phyloP scores from a whole-genome alignment of 2,888 invertebrate genomes.

The Dione juno region DNA sequence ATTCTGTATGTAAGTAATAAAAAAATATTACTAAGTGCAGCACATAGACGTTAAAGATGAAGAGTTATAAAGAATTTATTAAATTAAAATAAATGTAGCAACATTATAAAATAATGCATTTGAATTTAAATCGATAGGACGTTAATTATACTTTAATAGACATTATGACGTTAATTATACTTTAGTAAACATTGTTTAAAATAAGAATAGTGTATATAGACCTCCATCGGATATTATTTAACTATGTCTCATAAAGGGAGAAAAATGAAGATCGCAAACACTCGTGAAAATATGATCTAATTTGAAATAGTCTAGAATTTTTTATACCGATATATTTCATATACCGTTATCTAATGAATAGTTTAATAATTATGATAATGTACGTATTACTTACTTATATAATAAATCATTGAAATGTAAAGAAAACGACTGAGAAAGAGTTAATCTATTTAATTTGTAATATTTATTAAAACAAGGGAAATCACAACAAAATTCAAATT shows the following conservation, averaged over 20 bases:
- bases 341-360: no score
- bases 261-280: neutral
- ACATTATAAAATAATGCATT: neutral
- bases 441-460: neutral
- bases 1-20: conserved; percentile 51
- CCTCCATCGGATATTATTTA: no score
- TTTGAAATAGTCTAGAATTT: no score
- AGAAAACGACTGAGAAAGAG: neutral
- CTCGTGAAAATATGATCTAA: neutral
- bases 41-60: neutral
- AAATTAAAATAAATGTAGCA: neutral
- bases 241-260: no score
- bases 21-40: conserved; percentile 15
- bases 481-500: neutral
- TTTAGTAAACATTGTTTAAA: no score
- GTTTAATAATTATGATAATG: neutral
- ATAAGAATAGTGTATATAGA: no score
- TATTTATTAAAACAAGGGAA: neutral
- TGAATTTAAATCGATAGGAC: no score
- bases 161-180: no score
- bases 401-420: neutral
- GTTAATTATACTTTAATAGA: no score
- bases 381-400: neutral
- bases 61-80: neutral
- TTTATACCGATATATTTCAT: no score